Conservation (phyloP, 1,140 invertebrate genomes). For the Pseudomyrmex cubaensis region DNA sequence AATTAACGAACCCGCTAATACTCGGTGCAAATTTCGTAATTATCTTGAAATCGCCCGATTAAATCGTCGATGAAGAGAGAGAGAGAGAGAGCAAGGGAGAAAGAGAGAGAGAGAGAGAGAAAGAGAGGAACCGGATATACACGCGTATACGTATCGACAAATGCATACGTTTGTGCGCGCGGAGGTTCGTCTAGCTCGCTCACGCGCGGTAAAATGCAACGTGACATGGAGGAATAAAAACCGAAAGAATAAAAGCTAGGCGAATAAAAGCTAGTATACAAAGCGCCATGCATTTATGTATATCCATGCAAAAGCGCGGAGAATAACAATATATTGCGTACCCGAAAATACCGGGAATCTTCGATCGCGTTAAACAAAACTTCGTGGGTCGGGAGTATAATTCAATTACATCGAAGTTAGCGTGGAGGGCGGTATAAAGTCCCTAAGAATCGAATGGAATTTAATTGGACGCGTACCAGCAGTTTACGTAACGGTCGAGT, state of each 20-base stretch:
- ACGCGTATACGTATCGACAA: slow-evolving; percentile 16
- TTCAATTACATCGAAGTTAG: slow-evolving; percentile 30
- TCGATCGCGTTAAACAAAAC: slow-evolving; percentile 48
- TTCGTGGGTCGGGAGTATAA: slow-evolving; percentile 24
- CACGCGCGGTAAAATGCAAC: slow-evolving; percentile 53
- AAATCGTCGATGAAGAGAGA: slow-evolving; percentile 36
- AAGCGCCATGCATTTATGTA: slow-evolving; percentile 59
- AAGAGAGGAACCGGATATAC: background rate
- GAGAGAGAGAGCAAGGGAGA: background rate
- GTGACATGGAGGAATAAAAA: slow-evolving; percentile 56
- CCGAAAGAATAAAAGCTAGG: slow-evolving; percentile 55
- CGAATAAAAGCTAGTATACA: slow-evolving; percentile 60
- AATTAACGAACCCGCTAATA: slow-evolving; percentile 49
- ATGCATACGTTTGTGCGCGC: slow-evolving; percentile 27
- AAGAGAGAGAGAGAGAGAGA: background rate
- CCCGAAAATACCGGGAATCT: slow-evolving; percentile 22
- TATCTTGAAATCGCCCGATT: slow-evolving; percentile 48
- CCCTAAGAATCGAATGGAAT: slow-evolving; percentile 25
- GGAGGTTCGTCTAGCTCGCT: slow-evolving; percentile 39
- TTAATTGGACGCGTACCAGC: background rate
- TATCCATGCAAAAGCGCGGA: slow-evolving; percentile 54
- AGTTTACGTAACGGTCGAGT: slow-evolving; percentile 13
- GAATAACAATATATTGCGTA: slow-evolving; percentile 54
- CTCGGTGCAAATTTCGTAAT: slow-evolving; percentile 26
- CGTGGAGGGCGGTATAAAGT: background rate